Base-by-base conservation (phyloP, 2,888 invertebrate species). In the Nemoura dubitans region DNA sequence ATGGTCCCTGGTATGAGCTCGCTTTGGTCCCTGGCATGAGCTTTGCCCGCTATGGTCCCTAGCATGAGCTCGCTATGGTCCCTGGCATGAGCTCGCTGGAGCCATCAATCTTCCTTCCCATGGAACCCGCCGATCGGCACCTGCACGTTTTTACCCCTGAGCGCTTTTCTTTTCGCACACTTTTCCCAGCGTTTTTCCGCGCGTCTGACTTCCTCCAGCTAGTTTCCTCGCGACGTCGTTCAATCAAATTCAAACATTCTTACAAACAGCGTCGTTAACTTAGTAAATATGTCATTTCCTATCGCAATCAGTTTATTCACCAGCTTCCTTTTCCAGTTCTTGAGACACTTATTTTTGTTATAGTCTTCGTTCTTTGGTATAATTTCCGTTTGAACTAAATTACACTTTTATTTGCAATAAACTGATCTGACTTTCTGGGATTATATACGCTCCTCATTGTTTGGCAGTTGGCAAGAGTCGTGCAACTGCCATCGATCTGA, bases 211-310 rank as follows among this genome's bases (percentile, higher is more conserved):
- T 30, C 78, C 26, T 27, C 5, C 78, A n/a, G 27, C 78, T 5
- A 28, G 5, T 78, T 78, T 78, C 14, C 28, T 78, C 16, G n/a
- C n/a, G 30, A 29, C 81, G 30, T 81, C 81, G 81, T 81, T 81
- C 81, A 28, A 81, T 81, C 81, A 81, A 81, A 81, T 30, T 30
- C n/a, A 30, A 81, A 81, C 28, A 81, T 30, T 30, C 81, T 81
- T 81, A n/a, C 29, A 26, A 78, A 81, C 84, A 76, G 84, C 84
- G 27, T 84, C 76, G 84, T 76, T 29, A 84, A 59, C 76, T 84
- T 76, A 28, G 84, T 29, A 84, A 84, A 84, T 84, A 76, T 84
- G 84, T 76, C 84, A 76, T 76, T 76, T 84, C 84, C 76, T 59
- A 84, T 84, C 84, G 59, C 84, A 59, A 84, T 84, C 84, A 76